Conservation (phyloP, 2,888 invertebrate genomes). For the Phoenoteleia sp. region DNA sequence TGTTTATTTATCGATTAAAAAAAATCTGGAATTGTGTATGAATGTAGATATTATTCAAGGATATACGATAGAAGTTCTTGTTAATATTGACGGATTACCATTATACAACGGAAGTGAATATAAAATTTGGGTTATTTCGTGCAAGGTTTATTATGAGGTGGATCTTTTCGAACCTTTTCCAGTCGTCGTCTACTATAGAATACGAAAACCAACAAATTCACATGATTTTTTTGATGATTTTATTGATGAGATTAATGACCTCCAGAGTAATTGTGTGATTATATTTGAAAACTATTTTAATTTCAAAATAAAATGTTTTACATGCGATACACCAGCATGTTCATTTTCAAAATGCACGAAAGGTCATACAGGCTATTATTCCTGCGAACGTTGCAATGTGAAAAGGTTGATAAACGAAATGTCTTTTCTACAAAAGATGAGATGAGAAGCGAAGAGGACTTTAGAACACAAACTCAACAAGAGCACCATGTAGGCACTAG, state of each 20-base stretch:
- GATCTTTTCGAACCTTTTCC: background rate
- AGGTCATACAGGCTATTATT: background rate
- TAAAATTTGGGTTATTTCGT: background rate
- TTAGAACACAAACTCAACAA: background rate
- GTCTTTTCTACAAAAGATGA: background rate
- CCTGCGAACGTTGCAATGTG: background rate
- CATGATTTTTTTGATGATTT: background rate
- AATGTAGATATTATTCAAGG: background rate
- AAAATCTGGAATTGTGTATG: background rate
- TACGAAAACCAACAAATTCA: background rate
- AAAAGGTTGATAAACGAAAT: too few relatives aligned
- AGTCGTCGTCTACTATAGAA: background rate
- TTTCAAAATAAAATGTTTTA: background rate
- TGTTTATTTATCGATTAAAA: background rate
- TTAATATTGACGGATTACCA: conserved; percentile 2
- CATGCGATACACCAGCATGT: background rate
- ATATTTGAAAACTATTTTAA: background rate
- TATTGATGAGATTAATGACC: background rate
- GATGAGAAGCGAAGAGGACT: background rate
- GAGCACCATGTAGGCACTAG: background rate
- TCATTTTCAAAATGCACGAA: background rate
- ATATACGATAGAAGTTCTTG: background rate
- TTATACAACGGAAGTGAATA: background rate
- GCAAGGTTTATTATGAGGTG: background rate
- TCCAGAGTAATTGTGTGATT: background rate